These are phyloP conservation scores for Cyprinodon brontotheroides DNA, from an alignment of 2,113 vertebrate genomes.

Conservation along the genomic window DNA sequence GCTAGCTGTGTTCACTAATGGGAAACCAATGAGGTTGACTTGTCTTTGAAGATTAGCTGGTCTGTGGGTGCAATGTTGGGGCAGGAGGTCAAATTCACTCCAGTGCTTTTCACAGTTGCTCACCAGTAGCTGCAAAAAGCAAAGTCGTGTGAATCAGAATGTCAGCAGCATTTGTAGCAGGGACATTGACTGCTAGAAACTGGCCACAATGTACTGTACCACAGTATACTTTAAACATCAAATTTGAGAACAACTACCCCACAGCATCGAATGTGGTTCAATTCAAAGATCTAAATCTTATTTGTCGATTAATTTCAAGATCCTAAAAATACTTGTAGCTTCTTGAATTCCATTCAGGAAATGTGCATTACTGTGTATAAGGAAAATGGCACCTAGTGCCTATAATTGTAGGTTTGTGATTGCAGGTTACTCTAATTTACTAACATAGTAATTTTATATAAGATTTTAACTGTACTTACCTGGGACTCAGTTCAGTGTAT, in stretches of 20 bases:
- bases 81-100: constrained; percentile 11
- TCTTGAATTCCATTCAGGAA: background rate
- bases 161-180: background rate
- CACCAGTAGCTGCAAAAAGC: constrained; percentile 8
- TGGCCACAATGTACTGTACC: constrained; percentile 11
- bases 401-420: background rate
- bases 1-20: constrained; percentile 14
- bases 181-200: constrained; percentile 26
- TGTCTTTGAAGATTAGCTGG: constrained; percentile 28
- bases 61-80: background rate
- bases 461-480: background rate
- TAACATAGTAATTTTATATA: background rate
- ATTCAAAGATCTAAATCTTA: too few relatives aligned
- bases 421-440: background rate
- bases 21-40: constrained; percentile 16
- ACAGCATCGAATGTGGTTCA: background rate
- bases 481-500: background rate
- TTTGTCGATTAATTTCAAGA: background rate
- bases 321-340: too few relatives aligned
- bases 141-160: constrained; percentile 10
- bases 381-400: background rate
- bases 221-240: background rate
- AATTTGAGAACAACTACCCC: background rate
- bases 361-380: background rate
- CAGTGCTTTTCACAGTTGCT: constrained; percentile 20